These are phyloP conservation scores for Hypsibius dujardini DNA, from an alignment of 1,140 invertebrate genomes.

Conservation along the genomic window DNA sequence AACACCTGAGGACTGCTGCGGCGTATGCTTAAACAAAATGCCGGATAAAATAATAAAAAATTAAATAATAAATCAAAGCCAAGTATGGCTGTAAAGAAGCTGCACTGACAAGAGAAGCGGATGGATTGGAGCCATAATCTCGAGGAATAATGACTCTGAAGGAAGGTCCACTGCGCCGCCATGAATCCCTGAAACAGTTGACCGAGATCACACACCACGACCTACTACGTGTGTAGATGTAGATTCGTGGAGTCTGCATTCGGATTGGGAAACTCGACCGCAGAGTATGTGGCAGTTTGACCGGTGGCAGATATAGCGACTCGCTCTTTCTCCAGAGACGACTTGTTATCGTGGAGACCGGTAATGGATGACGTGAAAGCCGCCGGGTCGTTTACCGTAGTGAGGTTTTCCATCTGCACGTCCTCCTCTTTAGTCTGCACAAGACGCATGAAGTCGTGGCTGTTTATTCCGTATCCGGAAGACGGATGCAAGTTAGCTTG, in stretches of 20 bases:
- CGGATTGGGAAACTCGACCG: neutral
- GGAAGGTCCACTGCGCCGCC: neutral
- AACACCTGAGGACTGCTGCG: neutral
- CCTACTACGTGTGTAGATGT: neutral
- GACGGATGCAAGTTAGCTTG: no score
- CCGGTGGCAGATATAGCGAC: neutral
- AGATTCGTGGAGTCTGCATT: neutral
- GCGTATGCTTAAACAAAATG: neutral
- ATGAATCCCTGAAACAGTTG: neutral
- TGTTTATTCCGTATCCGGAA: no score
- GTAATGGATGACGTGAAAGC: no score
- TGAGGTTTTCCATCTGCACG: neutral
- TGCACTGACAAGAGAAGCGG: neutral
- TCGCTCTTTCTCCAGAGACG: neutral
- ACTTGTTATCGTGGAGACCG: no score
- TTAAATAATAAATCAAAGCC: slow-evolving; percentile 1
- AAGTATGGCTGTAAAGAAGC: neutral
- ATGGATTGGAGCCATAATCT: neutral
- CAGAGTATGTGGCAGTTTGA: neutral
- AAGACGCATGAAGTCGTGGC: neutral
- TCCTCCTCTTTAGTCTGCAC: neutral
- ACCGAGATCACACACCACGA: neutral
- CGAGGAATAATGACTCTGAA: neutral
- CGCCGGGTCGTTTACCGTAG: neutral
- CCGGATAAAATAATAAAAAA: neutral